A percentile compares a stretch with the other conserved stretches of the same genome.
phyloP scores from a whole-genome alignment of 2,888 invertebrate genomes.

The Hypomecis atomaria region DNA sequence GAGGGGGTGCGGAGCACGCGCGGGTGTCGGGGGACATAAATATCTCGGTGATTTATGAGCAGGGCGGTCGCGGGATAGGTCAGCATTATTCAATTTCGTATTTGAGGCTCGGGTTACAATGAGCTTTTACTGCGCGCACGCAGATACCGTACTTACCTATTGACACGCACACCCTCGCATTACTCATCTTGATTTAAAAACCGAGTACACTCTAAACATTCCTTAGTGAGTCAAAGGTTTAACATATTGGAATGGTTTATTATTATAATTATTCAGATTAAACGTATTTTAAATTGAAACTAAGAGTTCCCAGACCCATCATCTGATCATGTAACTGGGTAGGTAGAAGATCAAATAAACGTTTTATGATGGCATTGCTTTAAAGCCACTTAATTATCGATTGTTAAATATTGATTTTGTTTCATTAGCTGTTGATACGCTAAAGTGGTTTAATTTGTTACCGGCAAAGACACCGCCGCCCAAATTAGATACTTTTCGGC shows the following conservation, averaged over 20 bases:
- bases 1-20: conserved; percentile 60
- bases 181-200: conserved; percentile 58
- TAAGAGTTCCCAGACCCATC: conserved; percentile 23
- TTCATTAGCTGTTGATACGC: conserved; percentile 76
- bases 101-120: conserved; percentile 83
- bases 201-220: not conserved
- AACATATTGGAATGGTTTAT: conserved; percentile 40
- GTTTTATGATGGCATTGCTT: conserved; percentile 67
- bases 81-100: conserved; percentile 85
- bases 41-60: conserved; percentile 83
- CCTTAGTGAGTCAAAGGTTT: conserved; percentile 43
- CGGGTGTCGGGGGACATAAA: conserved; percentile 80
- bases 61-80: conserved; percentile 84
- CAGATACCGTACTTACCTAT: conserved; percentile 66
- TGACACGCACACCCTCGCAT: conserved; percentile 57
- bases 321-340: conserved; percentile 45
- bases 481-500: conserved; percentile 82
- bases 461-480: conserved; percentile 81
- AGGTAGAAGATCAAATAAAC: conserved; percentile 63
- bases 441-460: conserved; percentile 84
- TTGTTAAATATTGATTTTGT: conserved; percentile 82
- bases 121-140: conserved; percentile 80
- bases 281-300: not conserved
- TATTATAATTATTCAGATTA: conserved; percentile 13
- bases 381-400: conserved; percentile 81